Percentiles rank a stretch among this genome's conserved stretches.
Evolutionary conservation across 2,888 invertebrate species (phyloP).

Genomic region (Lordiphosa fenestrarum): DNA sequence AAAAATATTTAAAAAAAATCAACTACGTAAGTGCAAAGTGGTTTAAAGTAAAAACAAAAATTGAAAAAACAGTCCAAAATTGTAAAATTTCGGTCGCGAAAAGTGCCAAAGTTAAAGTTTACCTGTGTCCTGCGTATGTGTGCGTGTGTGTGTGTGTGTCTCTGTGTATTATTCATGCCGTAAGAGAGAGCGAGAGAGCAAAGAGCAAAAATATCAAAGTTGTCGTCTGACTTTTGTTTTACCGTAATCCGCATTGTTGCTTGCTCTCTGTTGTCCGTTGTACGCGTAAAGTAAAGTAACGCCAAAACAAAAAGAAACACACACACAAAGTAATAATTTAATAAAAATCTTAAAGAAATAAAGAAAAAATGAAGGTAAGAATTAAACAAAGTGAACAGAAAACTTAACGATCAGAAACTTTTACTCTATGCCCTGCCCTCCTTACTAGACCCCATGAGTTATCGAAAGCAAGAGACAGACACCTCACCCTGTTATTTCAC

Average conservation of each 20-base stretch:
- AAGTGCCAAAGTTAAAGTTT: slow-evolving; percentile 53
- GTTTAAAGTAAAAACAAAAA: slow-evolving; percentile 29
- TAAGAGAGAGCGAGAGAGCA: slow-evolving; percentile 30
- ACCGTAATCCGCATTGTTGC: slow-evolving; percentile 6
- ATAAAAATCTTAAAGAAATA: slow-evolving; percentile 39
- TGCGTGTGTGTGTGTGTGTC: slow-evolving; percentile 38
- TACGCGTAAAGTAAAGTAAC: slow-evolving; percentile 47
- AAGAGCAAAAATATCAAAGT: slow-evolving; percentile 27
- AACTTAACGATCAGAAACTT: slow-evolving; percentile 50
- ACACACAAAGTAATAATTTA: slow-evolving; percentile 31
- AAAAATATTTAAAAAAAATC: slow-evolving; percentile 18
- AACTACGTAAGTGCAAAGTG: slow-evolving; percentile 24
- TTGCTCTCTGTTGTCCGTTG: slow-evolving; percentile 36
- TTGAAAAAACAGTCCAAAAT: slow-evolving; percentile 20
- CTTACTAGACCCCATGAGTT: slow-evolving; percentile 4
- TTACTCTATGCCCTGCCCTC: slow-evolving; percentile 15
- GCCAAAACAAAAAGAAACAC: slow-evolving; percentile 26
- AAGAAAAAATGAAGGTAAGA: slow-evolving; percentile 68
- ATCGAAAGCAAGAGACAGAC: too few relatives aligned
- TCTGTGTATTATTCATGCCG: slow-evolving; percentile 27
- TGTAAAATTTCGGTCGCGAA: slow-evolving; percentile 64
- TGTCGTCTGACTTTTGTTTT: slow-evolving; percentile 5
- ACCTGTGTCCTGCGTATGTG: slow-evolving; percentile 32
- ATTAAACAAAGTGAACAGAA: slow-evolving; percentile 58
- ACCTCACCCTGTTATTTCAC: too few relatives aligned